Conservation (phyloP, 2,797 vertebrate species). For the Lophius americanus region DNA sequence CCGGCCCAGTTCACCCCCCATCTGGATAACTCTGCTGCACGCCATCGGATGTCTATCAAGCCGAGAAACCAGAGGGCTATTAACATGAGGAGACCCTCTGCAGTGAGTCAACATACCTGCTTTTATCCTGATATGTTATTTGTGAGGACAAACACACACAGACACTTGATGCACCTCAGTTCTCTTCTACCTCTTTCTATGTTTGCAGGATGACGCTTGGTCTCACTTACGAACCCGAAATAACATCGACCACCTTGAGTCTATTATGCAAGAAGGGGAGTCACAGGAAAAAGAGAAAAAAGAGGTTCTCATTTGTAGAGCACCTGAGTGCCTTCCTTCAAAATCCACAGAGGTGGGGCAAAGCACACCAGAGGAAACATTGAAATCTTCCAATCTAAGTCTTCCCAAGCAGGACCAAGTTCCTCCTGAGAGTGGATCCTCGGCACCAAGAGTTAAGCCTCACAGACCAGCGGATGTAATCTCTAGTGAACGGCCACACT, state of each 20-base stretch:
- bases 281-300: constrained; percentile 44
- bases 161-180: neutral
- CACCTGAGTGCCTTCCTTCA: constrained; percentile 16
- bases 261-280: constrained; percentile 60
- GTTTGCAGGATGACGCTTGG: constrained; percentile 74
- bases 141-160: neutral
- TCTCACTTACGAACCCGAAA: constrained; percentile 75
- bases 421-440: constrained; percentile 8
- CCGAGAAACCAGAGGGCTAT: constrained; percentile 90
- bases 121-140: neutral
- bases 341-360: constrained; percentile 36
- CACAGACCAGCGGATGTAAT: constrained; percentile 20
- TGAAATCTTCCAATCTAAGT: constrained; percentile 17
- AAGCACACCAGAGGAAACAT: constrained; percentile 21
- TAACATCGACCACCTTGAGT: constrained; percentile 74
- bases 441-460: constrained; percentile 43
- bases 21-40: constrained; percentile 95
- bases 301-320: neutral
- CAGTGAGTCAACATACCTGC: constrained; percentile 73
- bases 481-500: constrained; percentile 45
- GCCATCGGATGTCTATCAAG: constrained; percentile 92
- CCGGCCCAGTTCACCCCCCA: constrained; percentile 84
- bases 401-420: constrained; percentile 26
- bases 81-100: constrained; percentile 79
- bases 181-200: neutral